Evolutionary conservation across 2,888 invertebrate species (phyloP).

Genomic region (Piscicola geometra): DNA sequence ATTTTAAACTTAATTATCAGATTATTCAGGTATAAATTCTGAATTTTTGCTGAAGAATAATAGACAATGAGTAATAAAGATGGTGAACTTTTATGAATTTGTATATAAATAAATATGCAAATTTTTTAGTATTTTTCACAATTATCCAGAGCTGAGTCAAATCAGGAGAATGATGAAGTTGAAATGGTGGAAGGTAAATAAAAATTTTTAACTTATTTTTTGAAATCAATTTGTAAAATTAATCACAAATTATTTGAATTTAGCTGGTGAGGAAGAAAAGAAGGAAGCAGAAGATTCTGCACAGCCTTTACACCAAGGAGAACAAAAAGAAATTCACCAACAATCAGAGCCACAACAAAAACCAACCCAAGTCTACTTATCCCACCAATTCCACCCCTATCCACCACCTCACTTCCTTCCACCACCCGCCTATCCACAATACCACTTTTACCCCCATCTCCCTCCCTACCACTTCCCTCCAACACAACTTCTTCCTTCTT

Average conservation of each 20-base stretch:
- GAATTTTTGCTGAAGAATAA: too few relatives aligned
- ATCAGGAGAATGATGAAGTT: background rate
- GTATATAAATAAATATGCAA: background rate
- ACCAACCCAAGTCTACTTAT: too few relatives aligned
- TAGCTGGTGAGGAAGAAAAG: background rate
- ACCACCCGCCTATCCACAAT: background rate
- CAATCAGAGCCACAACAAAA: too few relatives aligned
- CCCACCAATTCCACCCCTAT: too few relatives aligned
- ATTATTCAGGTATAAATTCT: slow-evolving; percentile 2
- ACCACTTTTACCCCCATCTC: slow-evolving; percentile 2
- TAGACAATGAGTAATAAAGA: background rate
- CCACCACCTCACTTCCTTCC: too few relatives aligned
- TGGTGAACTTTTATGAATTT: background rate
- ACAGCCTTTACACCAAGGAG: too few relatives aligned
- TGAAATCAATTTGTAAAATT: background rate
- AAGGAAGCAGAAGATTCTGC: background rate
- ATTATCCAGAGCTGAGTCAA: background rate
- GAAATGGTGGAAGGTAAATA: background rate
- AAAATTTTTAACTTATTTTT: background rate
- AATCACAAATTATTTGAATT: background rate
- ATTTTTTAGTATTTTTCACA: background rate
- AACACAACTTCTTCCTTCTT: too few relatives aligned
- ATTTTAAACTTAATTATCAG: background rate
- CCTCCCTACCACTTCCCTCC: background rate
- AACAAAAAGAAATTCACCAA: too few relatives aligned